These are phyloP conservation scores for Odontothrips loti DNA, from an alignment of 2,888 invertebrate species.

Conservation along the genomic window DNA sequence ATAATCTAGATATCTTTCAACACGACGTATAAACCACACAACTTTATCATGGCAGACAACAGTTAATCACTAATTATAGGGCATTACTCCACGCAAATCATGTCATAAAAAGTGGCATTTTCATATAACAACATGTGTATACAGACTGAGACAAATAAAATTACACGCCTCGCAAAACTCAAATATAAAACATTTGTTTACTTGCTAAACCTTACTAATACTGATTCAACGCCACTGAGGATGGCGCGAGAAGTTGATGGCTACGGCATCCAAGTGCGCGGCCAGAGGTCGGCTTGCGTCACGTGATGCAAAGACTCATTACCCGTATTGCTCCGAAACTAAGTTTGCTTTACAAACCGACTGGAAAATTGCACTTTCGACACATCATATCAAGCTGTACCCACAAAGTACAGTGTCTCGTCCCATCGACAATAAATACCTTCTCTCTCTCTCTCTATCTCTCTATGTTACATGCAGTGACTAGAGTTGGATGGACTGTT, in stretches of 20 bases:
- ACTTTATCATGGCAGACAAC: too few relatives aligned
- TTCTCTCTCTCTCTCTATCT: neutral
- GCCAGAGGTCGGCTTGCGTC: neutral
- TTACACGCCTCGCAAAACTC: too few relatives aligned
- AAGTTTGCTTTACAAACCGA: neutral
- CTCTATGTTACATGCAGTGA: neutral
- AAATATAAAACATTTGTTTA: neutral
- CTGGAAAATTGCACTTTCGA: neutral
- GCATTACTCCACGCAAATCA: too few relatives aligned
- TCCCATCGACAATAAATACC: neutral
- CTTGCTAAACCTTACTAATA: neutral
- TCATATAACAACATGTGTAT: too few relatives aligned
- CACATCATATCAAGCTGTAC: neutral
- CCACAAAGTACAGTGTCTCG: neutral
- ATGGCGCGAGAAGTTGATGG: neutral
- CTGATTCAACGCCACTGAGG: neutral
- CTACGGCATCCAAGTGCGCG: neutral
- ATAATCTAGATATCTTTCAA: neutral
- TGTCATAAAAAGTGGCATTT: too few relatives aligned
- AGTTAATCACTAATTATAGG: too few relatives aligned
- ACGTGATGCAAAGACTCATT: neutral
- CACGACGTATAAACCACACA: too few relatives aligned
- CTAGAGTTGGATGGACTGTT: conserved; percentile 9
- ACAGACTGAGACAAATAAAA: too few relatives aligned
- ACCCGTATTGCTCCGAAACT: conserved; percentile 23